Base-by-base conservation (phyloP, 1,140 invertebrate genomes). In the Mesaphorura yosii region DNA sequence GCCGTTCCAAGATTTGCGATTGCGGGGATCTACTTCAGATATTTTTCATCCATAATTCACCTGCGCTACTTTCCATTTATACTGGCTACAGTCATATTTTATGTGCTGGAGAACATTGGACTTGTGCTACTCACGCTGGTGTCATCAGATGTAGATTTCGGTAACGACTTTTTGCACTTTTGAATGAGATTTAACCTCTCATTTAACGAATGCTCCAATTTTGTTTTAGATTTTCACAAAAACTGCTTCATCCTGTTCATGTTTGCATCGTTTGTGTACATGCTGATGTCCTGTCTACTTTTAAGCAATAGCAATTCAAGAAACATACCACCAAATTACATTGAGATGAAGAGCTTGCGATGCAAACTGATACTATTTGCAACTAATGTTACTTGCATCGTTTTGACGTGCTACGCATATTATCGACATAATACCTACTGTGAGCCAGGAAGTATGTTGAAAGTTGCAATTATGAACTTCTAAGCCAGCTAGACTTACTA, bases 191-290 rank as follows among this genome's bases (percentile, higher is more conserved):
- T n/a, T n/a, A n/a, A n/a, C n/a, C n/a, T n/a, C n/a, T n/a, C n/a
- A n/a, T n/a, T n/a, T n/a, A n/a, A n/a, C n/a, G n/a, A n/a, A n/a
- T n/a, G n/a, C n/a, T n/a, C n/a, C n/a, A n/a, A n/a, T 53, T 22
- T 3, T 47, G 3, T 37, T n/a, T n/a, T n/a, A 62, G 59, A 78
- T 65, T 75, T 87, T 59, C 91, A 97, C 73, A 86, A 92, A 70
- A 78, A 82, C 55, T 86, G 81, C 55, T 97, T 98, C 70, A 82
- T 91, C 64, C 80, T 79, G 17, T 97, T 98, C 69, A 82, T 94
- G 65, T 73, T 85, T 19, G 81, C 80, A 59, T 90, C 90, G 29
- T 76, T 89, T 65, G 66, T 87, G 39, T 88, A 96, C 66, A 97
- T 97, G 92, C 62, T 89, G 28, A 66, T 86, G 42, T 77, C 78